Evolutionary conservation across 2,113 vertebrate species (phyloP), one percentile per base, ranked within the genome.

Genomic region (Cyprinodon tularosa): DNA sequence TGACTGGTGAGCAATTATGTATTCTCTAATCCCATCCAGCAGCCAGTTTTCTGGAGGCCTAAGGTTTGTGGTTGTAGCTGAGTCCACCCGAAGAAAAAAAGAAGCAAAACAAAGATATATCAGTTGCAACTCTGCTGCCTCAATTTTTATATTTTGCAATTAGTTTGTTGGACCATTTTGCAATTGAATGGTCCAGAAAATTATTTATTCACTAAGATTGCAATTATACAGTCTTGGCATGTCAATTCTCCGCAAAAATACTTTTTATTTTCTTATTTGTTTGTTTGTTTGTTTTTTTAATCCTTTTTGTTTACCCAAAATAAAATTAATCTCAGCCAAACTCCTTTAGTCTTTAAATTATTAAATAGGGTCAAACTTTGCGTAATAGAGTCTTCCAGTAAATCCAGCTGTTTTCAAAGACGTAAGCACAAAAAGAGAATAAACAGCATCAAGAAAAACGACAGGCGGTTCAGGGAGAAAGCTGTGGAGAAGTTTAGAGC

Each of bases 1-100:
- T 90, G 86, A 86, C 86, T 83, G 81, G 64, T 39, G 83, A 92
- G 93, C 86, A 91, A 93, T 91, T 90, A 92, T 90, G 77, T 80
- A 83, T 91, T 88, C 86, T 86, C 88, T 86, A 84, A 93, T 88
- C 81, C 85, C 87, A 88, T 92, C 82, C 87, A 80, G 68, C 87
- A 80, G 83, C 77, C 81, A 76, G 81, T 76, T 62, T 82, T 85
- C 66, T 84, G 79, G 64, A 80, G 78, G 77, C 69, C 87, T 86
- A 87, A 86, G 84, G 82, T 88, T 86, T 89, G 83, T 57, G n/a
- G 76, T 75, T 83, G 76, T 66, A 81, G 84, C 84, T 81, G 88
- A 93, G 85, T 57, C 81, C 75, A 87, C 82, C 76, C 47, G 77
- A 83, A 84, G 29, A 29, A 29, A 29, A 29, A 29, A 29, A 29